Conservation (phyloP, 1,140 invertebrate genomes). For the Magallana angulata region DNA sequence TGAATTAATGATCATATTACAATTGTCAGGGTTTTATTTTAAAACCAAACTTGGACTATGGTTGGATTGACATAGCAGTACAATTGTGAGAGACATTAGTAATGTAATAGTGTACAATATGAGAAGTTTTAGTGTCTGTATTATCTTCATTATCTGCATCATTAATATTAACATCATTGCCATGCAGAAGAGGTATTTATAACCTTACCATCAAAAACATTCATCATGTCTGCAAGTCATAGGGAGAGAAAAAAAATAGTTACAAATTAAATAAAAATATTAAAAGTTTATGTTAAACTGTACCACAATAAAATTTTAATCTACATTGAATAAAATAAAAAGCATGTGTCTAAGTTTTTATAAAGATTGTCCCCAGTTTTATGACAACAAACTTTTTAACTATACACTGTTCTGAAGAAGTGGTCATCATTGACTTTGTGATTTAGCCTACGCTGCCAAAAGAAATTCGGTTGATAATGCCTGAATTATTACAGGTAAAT, state of each 20-base stretch:
- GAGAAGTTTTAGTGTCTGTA: background rate
- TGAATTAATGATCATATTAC: background rate
- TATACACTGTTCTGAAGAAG: too few relatives aligned
- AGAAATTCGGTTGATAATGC: too few relatives aligned
- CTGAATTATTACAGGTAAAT: too few relatives aligned
- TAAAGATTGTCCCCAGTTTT: too few relatives aligned
- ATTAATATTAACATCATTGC: background rate
- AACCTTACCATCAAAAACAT: slow-evolving; percentile 27
- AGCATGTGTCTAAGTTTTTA: too few relatives aligned
- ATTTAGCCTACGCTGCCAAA: too few relatives aligned
- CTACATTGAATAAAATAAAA: too few relatives aligned
- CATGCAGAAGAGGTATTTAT: background rate
- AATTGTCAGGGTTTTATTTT: background rate
- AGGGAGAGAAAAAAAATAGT: background rate
- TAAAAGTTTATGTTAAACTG: too few relatives aligned
- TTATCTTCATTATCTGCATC: background rate
- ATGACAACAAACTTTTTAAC: too few relatives aligned
- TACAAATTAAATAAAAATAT: too few relatives aligned
- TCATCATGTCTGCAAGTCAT: slow-evolving; percentile 21
- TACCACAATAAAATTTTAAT: too few relatives aligned
- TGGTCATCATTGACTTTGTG: too few relatives aligned
- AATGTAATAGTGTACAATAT: slow-evolving; percentile 15
- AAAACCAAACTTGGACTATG: background rate
- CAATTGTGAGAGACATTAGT: slow-evolving; percentile 10
- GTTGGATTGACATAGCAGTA: background rate